Evolutionary conservation across 2,888 invertebrate genomes (phyloP), one percentile per base, ranked within the genome.

Genomic region (Dioctria linearis): DNA sequence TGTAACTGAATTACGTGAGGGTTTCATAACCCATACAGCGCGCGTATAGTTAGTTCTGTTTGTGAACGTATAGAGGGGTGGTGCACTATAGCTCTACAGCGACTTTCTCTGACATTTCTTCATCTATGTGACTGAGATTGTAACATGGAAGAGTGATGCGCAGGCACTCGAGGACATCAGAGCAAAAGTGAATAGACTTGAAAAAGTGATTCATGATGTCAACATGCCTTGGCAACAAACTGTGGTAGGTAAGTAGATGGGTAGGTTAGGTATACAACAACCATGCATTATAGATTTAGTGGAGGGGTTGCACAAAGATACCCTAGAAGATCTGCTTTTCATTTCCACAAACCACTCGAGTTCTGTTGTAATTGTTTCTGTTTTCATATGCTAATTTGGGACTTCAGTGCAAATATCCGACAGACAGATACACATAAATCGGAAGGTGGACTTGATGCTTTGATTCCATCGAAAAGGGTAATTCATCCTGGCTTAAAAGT

Each of bases 381-480:
- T 82, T 82, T 82, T 82, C 82, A 82, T 82, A 82, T 82, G 82
- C 82, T 82, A 82, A 82, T 82, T 82, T 81, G 78, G 71, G 51
- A 80, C 69, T 71, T 79, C 39, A 71, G 42, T 59, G 79, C 71
- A 79, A 71, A 79, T 13, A 71, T 13, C 51, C 69, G 61, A 71
- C 79, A 59, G 71, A 69, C 67, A 79, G 59, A 79, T 40, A 43
- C 66, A 67, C 61, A 49, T 49, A 63, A 76, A 76, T 76, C 76
- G 76, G 63, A 76, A 76, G 76, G 76, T 76, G 63, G 76, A 76
- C 76, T 63, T 63, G 49, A 46, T 13, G 49, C 76, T 13, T 51
- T 78, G 65, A 51, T 66, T 78, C 66, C 54, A 65, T 66, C 63
- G 39, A 66, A 43, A 82, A 67, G 78, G 80, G 79, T 76, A 80